Percentiles rank a stretch among this genome's conserved stretches.
phyloP scores from a whole-genome alignment of 2,797 vertebrate genomes.

The Chelidonichthys spinosus region DNA sequence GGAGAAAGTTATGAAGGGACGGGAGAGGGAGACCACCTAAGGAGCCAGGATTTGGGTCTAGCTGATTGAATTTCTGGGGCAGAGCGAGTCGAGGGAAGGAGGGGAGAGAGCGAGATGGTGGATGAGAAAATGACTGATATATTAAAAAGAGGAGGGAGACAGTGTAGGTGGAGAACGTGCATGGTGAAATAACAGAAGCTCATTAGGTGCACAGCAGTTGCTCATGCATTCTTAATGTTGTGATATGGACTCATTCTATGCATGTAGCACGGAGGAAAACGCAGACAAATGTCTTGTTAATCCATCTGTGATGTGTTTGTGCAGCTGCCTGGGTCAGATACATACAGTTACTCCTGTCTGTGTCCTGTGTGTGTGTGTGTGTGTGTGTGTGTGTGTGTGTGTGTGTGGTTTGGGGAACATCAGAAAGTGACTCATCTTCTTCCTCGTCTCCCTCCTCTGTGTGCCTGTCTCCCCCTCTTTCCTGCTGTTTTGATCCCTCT shows the following conservation, averaged over 20 bases:
- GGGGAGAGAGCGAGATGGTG: constrained; percentile 15
- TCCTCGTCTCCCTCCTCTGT: constrained; percentile 30
- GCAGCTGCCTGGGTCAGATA: constrained; percentile 29
- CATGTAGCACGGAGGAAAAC: neutral
- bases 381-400: neutral
- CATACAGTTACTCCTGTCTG: neutral
- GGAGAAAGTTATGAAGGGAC: constrained; percentile 24
- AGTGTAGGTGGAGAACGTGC: constrained; percentile 46
- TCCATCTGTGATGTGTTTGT: constrained; percentile 25
- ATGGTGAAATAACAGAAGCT: constrained; percentile 51
- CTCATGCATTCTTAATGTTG: constrained; percentile 45
- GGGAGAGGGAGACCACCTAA: constrained; percentile 53
- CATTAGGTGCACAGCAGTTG: constrained; percentile 43
- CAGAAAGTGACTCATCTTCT: constrained; percentile 36
- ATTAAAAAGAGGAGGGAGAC: constrained; percentile 46
- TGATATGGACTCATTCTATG: constrained; percentile 9
- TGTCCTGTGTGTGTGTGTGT: neutral
- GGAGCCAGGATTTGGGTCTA: constrained; percentile 54
- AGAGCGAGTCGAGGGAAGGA: constrained; percentile 36
- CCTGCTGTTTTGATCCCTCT: constrained; percentile 46
- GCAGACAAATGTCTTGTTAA: constrained; percentile 16
- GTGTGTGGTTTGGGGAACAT: constrained; percentile 12
- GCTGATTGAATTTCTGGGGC: constrained; percentile 67
- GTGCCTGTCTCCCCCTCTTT: constrained; percentile 49
- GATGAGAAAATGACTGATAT: constrained; percentile 55